Evolutionary conservation across 2,888 invertebrate genomes (phyloP), one percentile per base, ranked within the genome.

Genomic region (Cryptocephalus primarius): DNA sequence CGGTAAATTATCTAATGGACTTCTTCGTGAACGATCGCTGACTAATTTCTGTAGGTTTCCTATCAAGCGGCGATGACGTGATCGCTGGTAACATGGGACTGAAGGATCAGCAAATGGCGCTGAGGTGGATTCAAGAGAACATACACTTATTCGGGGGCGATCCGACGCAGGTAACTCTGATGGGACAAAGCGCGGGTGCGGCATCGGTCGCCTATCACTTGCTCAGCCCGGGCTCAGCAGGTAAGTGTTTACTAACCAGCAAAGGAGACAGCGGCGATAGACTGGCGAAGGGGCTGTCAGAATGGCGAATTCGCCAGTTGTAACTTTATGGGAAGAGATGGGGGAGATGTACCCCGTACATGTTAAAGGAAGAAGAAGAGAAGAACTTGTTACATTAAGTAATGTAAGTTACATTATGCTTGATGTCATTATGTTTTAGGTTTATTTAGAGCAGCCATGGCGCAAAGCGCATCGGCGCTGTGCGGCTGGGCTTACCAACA

Each of bases 91-190:
- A 65, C 45, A 60, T 59, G 51, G 65, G 65, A 1, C 51, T 65
- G 13, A 63, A 61, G 50, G 65, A 65, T 49, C 62, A 62, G 53
- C 55, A 61, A 32, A 46, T 55, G 38, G 62, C 58, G 8, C 45
- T 65, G 11, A 53, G 56, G 48, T 65, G 64, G 64, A 52, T 62
- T 1, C 54, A 58, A 32, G 46, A 51, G 33, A 63, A 65, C 46
- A 64, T 65, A 36, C 50, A 50, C 22, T 44, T 53, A 8, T 65
- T 65, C 47, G 65, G 64, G n/a, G 64, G 65, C n/a, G 60, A 65
- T 47, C 59, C 60, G 1, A 46, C 50, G 8, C 55, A 52, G 41
- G 59, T 63, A 8, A 61, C 62, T 1, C 42, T 64, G 13, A 59
- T 60, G 48, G 64, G 63, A 10, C 60, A 63, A 48, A 63, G 63